These are phyloP conservation scores for Eilema sororculum DNA, from an alignment of 2,888 invertebrate species.

Conservation along the genomic window DNA sequence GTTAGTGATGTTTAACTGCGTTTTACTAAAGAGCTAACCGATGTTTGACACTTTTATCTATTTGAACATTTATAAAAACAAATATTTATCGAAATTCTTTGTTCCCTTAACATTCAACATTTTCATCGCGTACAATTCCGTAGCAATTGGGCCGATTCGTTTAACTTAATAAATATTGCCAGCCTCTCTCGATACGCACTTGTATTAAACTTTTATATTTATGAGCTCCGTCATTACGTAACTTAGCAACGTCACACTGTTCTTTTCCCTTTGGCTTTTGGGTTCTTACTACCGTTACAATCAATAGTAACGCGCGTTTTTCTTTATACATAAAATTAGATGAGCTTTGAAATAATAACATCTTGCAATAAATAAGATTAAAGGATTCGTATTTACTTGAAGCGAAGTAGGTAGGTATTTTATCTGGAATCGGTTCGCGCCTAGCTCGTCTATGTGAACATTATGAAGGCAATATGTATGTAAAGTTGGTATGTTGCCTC, in stretches of 20 bases:
- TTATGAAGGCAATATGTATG: conserved; percentile 70
- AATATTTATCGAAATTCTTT: conserved; percentile 49
- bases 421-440: conserved; percentile 69
- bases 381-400: conserved; percentile 49
- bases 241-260: conserved; percentile 27
- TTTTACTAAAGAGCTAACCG: conserved; percentile 23
- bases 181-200: conserved; percentile 32
- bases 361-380: conserved; percentile 46
- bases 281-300: conserved; percentile 28
- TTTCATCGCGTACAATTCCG: conserved; percentile 47
- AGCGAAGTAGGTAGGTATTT: conserved; percentile 58
- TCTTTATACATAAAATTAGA: conserved; percentile 28
- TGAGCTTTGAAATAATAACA: conserved; percentile 44
- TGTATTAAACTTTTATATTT: conserved; percentile 38
- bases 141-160: conserved; percentile 50
- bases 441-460: conserved; percentile 63
- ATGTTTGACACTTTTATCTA: conserved; percentile 38
- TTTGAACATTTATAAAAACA: conserved; percentile 41
- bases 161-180: conserved; percentile 48
- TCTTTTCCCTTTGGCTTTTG: conserved; percentile 28
- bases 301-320: conserved; percentile 25
- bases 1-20: neutral
- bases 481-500: conserved; percentile 60
- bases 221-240: conserved; percentile 25
- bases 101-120: conserved; percentile 50